These are phyloP conservation scores for Papio anubis DNA, from an alignment of 2,113 vertebrate species.

Conservation along the genomic window DNA sequence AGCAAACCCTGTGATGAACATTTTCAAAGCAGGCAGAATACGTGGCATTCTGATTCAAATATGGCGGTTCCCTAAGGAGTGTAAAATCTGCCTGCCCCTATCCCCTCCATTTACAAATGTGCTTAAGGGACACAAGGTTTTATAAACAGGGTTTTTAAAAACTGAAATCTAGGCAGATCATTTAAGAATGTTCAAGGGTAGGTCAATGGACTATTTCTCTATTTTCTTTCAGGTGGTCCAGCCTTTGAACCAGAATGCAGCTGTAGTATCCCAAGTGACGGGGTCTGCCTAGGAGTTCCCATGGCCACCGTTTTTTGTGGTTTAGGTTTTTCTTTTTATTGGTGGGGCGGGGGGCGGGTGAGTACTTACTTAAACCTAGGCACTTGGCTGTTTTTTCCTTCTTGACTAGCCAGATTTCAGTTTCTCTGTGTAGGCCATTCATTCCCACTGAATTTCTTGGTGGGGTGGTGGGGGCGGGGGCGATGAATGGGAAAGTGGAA, in stretches of 20 bases:
- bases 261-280: background rate
- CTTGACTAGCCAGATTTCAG: background rate
- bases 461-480: background rate
- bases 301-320: background rate
- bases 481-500: background rate
- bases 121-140: background rate
- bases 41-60: background rate
- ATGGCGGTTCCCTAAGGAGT: background rate
- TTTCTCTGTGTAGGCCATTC: background rate
- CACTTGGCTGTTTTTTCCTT: background rate
- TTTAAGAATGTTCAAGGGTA: background rate
- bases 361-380: background rate
- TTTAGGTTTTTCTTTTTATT: too few relatives aligned
- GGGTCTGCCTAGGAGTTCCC: background rate
- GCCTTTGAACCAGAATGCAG: background rate
- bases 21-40: conserved; percentile 17
- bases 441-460: background rate
- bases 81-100: background rate
- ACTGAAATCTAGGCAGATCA: background rate
- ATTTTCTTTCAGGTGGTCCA: background rate
- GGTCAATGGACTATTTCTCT: background rate
- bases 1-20: background rate
- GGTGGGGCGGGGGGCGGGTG: background rate
- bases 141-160: background rate
- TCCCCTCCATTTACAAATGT: background rate